phyloP scores from a whole-genome alignment of 2,888 invertebrate genomes.

The Callinectes sapidus region DNA sequence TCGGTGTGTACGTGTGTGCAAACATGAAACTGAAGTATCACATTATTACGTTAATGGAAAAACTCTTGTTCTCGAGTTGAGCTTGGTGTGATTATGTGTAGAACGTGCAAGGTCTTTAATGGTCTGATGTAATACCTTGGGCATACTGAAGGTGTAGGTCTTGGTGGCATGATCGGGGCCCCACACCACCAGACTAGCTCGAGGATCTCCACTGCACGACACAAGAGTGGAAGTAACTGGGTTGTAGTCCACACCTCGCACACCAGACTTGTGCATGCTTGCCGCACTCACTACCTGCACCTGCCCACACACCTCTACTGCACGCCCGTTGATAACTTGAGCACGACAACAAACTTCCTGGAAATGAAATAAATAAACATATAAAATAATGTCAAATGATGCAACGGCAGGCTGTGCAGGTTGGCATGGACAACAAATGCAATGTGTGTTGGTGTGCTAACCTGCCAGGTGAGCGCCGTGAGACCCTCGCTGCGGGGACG shows the following conservation, averaged over 20 bases:
- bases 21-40: neutral
- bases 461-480: conserved; percentile 64
- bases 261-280: conserved; percentile 41
- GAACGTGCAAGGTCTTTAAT: neutral
- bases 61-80: neutral
- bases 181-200: conserved; percentile 52
- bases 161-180: conserved; percentile 58
- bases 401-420: neutral
- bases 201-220: conserved; percentile 64
- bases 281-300: conserved; percentile 36
- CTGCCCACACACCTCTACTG: conserved; percentile 44
- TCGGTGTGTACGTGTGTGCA: neutral
- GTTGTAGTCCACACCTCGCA: conserved; percentile 52
- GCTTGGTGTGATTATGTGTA: neutral
- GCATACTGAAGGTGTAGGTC: conserved; percentile 63
- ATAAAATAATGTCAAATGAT: neutral
- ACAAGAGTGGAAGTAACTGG: conserved; percentile 52
- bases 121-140: conserved; percentile 31
- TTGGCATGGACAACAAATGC: neutral
- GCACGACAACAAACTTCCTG: conserved; percentile 52
- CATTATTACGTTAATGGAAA: neutral
- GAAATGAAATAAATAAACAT: neutral
- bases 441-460: neutral
- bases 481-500: conserved; percentile 58
- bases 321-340: conserved; percentile 45